A percentile compares a stretch with the other conserved stretches of the same genome.
phyloP scores from a whole-genome alignment of 2,113 vertebrate genomes.

The Macrotis lagotis region DNA sequence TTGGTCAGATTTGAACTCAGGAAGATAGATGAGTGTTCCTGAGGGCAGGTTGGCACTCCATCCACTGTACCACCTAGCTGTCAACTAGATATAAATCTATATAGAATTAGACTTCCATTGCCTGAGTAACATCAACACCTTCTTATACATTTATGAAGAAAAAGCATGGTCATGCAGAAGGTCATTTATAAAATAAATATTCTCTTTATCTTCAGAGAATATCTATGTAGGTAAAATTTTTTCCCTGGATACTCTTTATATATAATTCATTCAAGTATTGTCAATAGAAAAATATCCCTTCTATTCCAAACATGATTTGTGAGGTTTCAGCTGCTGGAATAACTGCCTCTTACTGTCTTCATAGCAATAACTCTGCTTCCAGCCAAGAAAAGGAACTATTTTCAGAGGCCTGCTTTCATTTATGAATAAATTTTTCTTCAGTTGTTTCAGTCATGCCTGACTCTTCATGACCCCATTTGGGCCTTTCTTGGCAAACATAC shows the following conservation, averaged over 20 bases:
- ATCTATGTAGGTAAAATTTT: background rate
- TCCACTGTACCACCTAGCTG: background rate
- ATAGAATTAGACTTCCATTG: background rate
- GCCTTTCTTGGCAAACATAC: background rate
- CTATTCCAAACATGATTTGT: background rate
- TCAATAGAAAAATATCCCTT: slow-evolving; percentile 11
- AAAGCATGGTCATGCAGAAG: background rate
- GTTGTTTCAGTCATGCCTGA: background rate
- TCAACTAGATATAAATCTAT: background rate
- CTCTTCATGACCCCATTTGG: background rate
- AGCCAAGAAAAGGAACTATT: slow-evolving; percentile 19
- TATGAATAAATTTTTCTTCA: background rate
- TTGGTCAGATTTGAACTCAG: background rate
- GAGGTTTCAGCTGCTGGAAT: slow-evolving; percentile 60
- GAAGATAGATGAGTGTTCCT: background rate
- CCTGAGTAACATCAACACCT: background rate
- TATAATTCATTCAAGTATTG: background rate
- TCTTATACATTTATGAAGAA: background rate
- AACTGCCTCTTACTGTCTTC: background rate
- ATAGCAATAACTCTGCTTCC: slow-evolving; percentile 54
- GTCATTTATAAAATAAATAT: background rate
- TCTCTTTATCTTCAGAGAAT: background rate
- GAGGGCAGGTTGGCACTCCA: background rate
- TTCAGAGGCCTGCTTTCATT: background rate
- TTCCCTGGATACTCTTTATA: slow-evolving; percentile 10